phyloP scores from a whole-genome alignment of 2,113 vertebrate species.

The Rhodinocichla rosea region DNA sequence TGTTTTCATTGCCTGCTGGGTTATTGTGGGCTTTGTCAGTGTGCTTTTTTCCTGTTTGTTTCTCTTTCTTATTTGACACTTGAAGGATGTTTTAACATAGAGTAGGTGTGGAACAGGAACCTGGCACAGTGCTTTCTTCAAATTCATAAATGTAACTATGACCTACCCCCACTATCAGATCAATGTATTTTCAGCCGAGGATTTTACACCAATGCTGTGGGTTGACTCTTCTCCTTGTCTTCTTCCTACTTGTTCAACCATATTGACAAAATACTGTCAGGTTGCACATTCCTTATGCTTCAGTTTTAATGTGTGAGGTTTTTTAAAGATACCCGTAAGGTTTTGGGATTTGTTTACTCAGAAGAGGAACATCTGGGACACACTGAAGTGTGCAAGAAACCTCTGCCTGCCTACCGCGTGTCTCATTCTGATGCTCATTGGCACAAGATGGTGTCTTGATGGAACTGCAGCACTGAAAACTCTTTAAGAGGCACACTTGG shows the following conservation, averaged over 20 bases:
- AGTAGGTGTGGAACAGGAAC: background rate
- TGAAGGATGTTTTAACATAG: background rate
- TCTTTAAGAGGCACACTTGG: background rate
- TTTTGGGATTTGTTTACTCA: background rate
- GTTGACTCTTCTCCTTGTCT: background rate
- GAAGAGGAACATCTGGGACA: background rate
- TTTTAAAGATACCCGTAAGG: background rate
- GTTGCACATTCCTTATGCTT: background rate
- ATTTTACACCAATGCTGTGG: background rate
- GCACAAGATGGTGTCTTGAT: background rate
- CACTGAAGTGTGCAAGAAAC: background rate
- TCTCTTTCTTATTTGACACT: background rate
- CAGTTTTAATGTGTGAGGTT: background rate
- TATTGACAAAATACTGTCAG: background rate
- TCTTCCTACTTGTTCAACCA: background rate
- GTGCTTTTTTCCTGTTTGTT: background rate
- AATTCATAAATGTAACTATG: background rate
- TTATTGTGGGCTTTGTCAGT: background rate
- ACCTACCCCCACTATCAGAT: background rate
- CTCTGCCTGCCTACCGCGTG: background rate
- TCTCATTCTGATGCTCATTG: background rate
- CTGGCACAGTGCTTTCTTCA: background rate
- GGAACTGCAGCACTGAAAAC: background rate
- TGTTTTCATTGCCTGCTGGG: background rate
- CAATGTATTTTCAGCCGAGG: background rate